Evolutionary conservation across 2,113 vertebrate species (phyloP), one percentile per base, ranked within the genome.

Genomic region (Labeo catla): DNA sequence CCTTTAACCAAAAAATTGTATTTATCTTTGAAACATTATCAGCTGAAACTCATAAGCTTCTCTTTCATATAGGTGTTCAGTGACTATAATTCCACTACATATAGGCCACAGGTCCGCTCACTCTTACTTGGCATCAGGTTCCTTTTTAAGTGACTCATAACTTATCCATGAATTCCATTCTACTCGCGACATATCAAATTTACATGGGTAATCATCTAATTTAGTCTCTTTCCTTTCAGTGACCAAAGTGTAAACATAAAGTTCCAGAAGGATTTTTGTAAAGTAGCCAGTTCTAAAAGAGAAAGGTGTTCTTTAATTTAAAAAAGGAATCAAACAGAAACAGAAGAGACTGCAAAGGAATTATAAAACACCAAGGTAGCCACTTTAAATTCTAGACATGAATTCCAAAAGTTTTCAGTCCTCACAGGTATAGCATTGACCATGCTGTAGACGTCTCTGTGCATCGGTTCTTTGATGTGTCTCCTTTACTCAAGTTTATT

Each of bases 401-500:
- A 73, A 45, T 73, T 73, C 13, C 0, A 36, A 36, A 68, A 16
- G 8, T 45, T 8, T 72, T 72, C 72, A 74, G 54, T 79, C 36
- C 52, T 77, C 23, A 21, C 70, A 77, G 76, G 49, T 10, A 61
- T 78, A 8, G 7, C 54, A 15, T 45, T 8, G 34, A 2, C 36
- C 2, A 4, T 61, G 5, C 3, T 79, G 36, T 28, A 63, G 54
- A 80, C 36, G 10, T 59, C 19, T 59, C 39, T 45, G 11, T 63
- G 39, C 28, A 52, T 4, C 52, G 47, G 45, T 36, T 13, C 47
- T 47, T 66, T 50, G 84, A 61, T 54, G 43, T 28, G 9, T 7
- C n/a, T 70, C 12, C 13, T 83, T 50, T 76, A 43, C 10, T n/a
- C 2, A 21, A 16, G 84, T 11, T 95, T 84, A 94, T 63, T 94